Evolutionary conservation across 1,140 invertebrate genomes (phyloP).

Genomic region (Drosophila malerkotliana): DNA sequence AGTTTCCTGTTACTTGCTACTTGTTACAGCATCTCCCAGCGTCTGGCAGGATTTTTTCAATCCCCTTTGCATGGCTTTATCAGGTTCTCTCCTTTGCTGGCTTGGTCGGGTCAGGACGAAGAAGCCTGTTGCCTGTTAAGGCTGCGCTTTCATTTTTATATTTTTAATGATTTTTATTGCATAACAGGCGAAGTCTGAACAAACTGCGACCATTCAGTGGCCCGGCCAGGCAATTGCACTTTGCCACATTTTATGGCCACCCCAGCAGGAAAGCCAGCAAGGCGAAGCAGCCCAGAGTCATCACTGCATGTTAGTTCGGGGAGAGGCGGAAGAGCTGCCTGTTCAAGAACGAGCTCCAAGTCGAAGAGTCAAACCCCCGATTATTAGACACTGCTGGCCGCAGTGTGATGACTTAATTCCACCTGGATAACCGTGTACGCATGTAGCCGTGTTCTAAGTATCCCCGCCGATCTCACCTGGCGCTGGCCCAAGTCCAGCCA

Average conservation of each 20-base stretch:
- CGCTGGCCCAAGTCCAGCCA: constrained; percentile 6
- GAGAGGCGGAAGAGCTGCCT: not conserved
- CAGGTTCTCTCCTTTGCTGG: constrained; percentile 17
- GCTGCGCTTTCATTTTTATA: constrained; percentile 79
- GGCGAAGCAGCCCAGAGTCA: constrained; percentile 3
- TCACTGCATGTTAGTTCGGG: constrained; percentile 47
- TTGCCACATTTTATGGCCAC: constrained; percentile 77
- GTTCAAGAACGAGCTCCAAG: constrained; percentile 14
- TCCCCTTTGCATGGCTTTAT: constrained; percentile 67
- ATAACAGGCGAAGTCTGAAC: constrained; percentile 60
- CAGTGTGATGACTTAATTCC: constrained; percentile 19
- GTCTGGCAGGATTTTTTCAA: constrained; percentile 58
- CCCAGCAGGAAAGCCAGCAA: constrained; percentile 24
- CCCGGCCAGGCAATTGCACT: constrained; percentile 67
- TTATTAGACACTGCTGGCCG: not conserved
- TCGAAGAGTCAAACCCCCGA: not conserved
- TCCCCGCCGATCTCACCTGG: not conserved
- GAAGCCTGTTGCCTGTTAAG: constrained; percentile 64
- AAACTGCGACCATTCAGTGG: constrained; percentile 10
- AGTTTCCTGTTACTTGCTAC: constrained; percentile 70
- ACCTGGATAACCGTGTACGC: constrained; percentile 15
- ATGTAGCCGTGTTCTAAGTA: not conserved
- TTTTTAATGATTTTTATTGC: constrained; percentile 83
- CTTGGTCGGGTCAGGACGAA: not conserved
- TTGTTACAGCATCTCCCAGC: constrained; percentile 36